Conservation (phyloP, 2,888 invertebrate genomes). For the Panopea generosa region DNA sequence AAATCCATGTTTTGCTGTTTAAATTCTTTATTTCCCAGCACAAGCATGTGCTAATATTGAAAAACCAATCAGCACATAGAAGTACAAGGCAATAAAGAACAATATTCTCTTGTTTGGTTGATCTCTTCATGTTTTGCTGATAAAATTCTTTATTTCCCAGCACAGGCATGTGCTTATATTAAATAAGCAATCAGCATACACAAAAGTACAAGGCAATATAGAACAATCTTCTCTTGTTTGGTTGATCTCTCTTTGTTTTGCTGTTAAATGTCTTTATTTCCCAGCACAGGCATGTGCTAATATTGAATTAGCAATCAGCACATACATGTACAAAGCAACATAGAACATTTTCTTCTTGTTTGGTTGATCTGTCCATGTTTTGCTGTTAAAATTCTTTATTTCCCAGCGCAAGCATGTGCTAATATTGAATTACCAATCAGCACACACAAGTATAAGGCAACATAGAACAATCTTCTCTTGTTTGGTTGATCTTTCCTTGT, state of each 20-base stretch:
- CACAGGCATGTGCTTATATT: slow-evolving; percentile 25
- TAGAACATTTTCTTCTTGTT: too few species aligned
- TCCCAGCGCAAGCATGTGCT: slow-evolving; percentile 27
- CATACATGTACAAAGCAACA: background rate
- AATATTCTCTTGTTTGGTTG: background rate
- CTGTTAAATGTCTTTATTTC: slow-evolving; percentile 3
- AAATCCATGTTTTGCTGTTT: too few species aligned
- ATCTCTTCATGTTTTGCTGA: background rate
- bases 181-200: background rate
- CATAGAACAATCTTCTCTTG: background rate
- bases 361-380: background rate
- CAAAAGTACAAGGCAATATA: slow-evolving; percentile 17
- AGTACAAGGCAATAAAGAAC: slow-evolving; percentile 20
- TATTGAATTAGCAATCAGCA: slow-evolving; percentile 8
- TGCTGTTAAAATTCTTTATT: background rate
- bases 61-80: slow-evolving; percentile 19
- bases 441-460: slow-evolving; percentile 6
- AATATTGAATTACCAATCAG: slow-evolving; percentile 12
- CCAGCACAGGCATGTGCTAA: slow-evolving; percentile 37
- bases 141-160: slow-evolving; percentile 9
- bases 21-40: too few species aligned
- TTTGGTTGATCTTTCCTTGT: background rate
- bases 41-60: too few species aligned
- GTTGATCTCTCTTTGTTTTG: background rate
- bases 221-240: background rate